Percentiles rank a stretch among this genome's conserved stretches.
These are phyloP conservation scores for Pelobates fuscus DNA, from an alignment of 2,113 vertebrate species.

Conservation along the genomic window DNA sequence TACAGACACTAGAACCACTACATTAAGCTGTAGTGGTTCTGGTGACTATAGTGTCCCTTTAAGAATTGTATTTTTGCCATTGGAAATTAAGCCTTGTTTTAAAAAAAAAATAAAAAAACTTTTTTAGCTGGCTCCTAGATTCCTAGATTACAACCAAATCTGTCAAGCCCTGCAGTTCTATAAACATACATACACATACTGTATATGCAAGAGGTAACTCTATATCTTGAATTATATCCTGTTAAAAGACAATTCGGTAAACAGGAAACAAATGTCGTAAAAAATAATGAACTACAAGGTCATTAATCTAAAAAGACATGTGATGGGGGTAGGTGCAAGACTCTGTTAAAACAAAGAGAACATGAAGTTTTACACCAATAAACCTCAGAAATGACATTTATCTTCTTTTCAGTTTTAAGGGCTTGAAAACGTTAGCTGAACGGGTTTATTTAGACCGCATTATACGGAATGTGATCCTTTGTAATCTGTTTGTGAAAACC, in stretches of 20 bases:
- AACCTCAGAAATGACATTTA: not conserved
- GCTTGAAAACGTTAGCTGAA: not conserved
- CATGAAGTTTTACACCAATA: not conserved
- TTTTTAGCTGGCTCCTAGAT: no score
- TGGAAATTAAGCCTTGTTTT: no score
- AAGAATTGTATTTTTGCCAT: no score
- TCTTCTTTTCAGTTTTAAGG: not conserved
- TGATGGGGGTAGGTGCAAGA: not conserved
- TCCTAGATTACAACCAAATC: no score
- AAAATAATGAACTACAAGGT: constrained; percentile 15
- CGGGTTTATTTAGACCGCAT: not conserved
- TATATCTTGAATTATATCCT: constrained; percentile 22
- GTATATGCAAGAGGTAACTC: constrained; percentile 1
- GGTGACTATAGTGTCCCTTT: no score
- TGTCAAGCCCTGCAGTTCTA: no score
- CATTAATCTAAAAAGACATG: constrained; percentile 18
- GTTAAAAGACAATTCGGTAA: constrained; percentile 17
- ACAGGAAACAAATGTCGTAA: constrained; percentile 27
- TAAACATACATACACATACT: no score
- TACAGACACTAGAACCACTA: no score
- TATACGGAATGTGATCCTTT: not conserved
- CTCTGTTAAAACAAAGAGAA: not conserved
- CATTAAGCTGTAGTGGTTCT: no score
- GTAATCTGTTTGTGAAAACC: not conserved
- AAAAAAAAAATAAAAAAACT: no score